Base-by-base conservation (phyloP, 2,797 vertebrate species). In the Euthynnus affinis region DNA sequence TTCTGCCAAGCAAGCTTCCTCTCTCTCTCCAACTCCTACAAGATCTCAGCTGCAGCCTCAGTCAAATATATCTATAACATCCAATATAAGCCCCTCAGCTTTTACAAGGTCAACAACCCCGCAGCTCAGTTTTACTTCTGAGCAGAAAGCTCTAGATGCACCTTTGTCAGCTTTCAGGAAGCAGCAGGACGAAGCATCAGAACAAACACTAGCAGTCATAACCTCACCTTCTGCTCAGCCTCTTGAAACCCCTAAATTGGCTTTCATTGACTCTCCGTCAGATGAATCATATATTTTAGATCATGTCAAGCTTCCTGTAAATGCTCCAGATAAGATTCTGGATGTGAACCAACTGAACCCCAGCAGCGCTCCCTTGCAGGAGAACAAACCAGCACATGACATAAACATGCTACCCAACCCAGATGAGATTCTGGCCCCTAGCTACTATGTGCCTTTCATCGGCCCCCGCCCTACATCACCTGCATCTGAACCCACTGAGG, bases 401-500 rank as follows among this genome's bases (percentile, higher is more conserved):
- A 59, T 72, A 53, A 83, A 89, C 76, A 81, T 81, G 27, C 62
- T 71, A n/a, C 52, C 75, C 3, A 87, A 82, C 42, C 76, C 79
- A 70, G 73, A 86, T 32, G 74, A 84, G 56, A 63, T 88, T 48
- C 72, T 92, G 49, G 87, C 83, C 78, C 92, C 91, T 56, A 91
- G 92, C 58, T 89, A 89, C 85, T 82, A 89, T 61, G 88, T 94
- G 89, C 94, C 95, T 91, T 93, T 94, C 56, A 83, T 86, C 0
- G 88, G 80, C 83, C 93, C 93, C 0, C 88, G 92, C 32, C 73
- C 84, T 23, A 88, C 93, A n/a, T 95, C 94, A 32, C 74, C 72
- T 18, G 91, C 92, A 79, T 94, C 94, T 78, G 89, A 95, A 59
- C 89, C 90, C 17, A 94, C 91, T n/a, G 90, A 96, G 55, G 80